Base-by-base conservation (phyloP, 2,888 invertebrate species). In the Conus canariensis region DNA sequence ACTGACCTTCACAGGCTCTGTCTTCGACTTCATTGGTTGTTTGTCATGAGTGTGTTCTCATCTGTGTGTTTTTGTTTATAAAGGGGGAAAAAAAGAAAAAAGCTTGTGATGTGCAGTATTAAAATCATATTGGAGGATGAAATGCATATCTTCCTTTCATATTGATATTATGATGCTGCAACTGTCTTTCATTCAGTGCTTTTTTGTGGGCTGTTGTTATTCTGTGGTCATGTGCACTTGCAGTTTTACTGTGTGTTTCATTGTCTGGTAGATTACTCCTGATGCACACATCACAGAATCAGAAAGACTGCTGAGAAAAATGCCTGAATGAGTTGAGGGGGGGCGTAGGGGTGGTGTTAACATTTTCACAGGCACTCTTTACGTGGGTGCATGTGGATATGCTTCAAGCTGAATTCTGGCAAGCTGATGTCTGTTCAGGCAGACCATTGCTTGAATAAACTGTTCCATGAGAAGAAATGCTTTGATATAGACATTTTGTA, bases 1-100 rank as follows among this genome's bases (percentile, higher is more conserved):
- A 83, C 82, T 83, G 82, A 83, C 87, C 87, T 56, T 45, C 87
- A 16, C 87, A 64, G 59, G 45, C 87, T 25, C 87, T 67, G 67
- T 56, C 80, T 80, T 80, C 64, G n/a, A 64, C 67, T 45, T 59
- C 16, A 3, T 59, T 64, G 59, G 25, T 7, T 45, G 45, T n/a
- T 70, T 19, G 45, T 67, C 45, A 10, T 25, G 3, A 22, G 16
- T 74, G 19, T 30, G 77, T 30, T 30, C 22, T 30, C 25, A 14
- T 22, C 45, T 80, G n/a, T 74, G 3, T 74, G 74, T n/a, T n/a
- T 45, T 45, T 30, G 7, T 22, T 70, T 70, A 70, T 19, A 70
- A 7, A 22, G 22, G 22, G 70, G 22, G 19, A 70, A 14, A 16
- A 77, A 30, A 80, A 80, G 4, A 14, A 12, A 30, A 80, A 30